These are phyloP conservation scores for Frankliniella fusca DNA, from an alignment of 2,888 invertebrate genomes.

Conservation along the genomic window DNA sequence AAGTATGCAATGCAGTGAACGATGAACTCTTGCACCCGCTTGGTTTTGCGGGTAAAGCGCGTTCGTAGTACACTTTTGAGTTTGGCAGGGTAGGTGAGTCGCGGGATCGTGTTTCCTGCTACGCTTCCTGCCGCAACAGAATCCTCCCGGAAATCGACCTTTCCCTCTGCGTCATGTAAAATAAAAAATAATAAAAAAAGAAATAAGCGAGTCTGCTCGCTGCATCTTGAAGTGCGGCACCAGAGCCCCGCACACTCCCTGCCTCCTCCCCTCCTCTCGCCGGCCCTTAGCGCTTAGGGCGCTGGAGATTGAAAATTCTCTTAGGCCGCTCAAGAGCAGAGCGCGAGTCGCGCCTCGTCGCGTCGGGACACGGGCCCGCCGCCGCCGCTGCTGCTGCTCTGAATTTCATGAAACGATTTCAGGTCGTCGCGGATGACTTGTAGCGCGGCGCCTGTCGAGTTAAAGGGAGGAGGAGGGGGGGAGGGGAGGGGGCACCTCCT, in stretches of 20 bases:
- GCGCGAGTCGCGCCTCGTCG: background rate
- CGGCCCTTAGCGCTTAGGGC: no score
- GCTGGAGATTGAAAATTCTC: background rate
- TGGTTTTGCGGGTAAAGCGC: no score
- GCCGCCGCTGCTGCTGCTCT: background rate
- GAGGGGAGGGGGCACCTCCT: background rate
- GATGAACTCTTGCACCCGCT: no score
- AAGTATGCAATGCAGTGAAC: no score
- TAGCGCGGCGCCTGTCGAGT: background rate
- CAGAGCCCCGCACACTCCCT: no score
- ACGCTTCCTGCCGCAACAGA: no score
- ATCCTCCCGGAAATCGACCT: background rate
- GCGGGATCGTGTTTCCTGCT: no score
- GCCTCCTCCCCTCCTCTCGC: no score
- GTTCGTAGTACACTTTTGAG: no score
- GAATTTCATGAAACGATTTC: constrained; percentile 1
- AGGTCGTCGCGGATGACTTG: background rate
- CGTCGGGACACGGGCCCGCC: background rate
- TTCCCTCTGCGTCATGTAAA: background rate
- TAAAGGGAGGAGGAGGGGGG: background rate
- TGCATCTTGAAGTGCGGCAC: background rate
- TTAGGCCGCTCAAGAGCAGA: background rate
- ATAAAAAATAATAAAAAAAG: background rate
- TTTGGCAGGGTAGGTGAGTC: no score
- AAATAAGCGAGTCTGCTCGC: background rate